Percentiles rank a stretch among this genome's conserved stretches.
Evolutionary conservation across 1,140 invertebrate genomes (phyloP).

Genomic region (Lucilia sericata): DNA sequence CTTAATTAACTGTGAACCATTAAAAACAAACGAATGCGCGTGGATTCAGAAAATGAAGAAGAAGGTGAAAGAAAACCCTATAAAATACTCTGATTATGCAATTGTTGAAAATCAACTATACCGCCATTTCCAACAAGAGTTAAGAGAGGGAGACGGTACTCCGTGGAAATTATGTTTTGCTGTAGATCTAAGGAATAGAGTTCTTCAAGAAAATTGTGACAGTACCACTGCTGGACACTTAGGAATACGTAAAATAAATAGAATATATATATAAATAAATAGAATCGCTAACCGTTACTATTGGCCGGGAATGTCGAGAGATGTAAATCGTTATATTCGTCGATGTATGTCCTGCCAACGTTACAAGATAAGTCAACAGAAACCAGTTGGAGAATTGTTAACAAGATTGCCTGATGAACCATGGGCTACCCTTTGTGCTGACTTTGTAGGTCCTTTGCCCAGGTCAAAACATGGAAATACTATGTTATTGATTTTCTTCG

Average conservation of each 20-base stretch:
- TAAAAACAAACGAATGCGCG: not conserved
- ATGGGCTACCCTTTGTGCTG: not conserved
- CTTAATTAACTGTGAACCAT: too few species aligned
- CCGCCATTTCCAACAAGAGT: not conserved
- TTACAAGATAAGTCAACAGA: not conserved
- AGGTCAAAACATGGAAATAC: slow-evolving; percentile 24
- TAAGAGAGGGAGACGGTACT: not conserved
- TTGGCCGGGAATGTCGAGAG: slow-evolving; percentile 38
- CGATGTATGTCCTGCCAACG: slow-evolving; percentile 12
- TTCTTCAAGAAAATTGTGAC: not conserved
- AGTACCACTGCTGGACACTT: not conserved
- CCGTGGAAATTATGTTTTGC: not conserved
- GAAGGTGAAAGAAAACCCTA: not conserved
- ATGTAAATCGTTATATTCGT: not conserved
- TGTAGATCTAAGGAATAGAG: not conserved
- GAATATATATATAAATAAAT: too few species aligned
- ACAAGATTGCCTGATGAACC: not conserved
- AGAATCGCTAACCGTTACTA: not conserved
- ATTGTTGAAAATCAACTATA: not conserved
- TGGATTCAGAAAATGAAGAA: not conserved
- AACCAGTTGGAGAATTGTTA: slow-evolving; percentile 10
- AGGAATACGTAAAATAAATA: slow-evolving; percentile 31
- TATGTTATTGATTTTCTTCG: not conserved
- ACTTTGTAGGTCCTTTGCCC: slow-evolving; percentile 42
- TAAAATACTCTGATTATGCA: not conserved